These are phyloP conservation scores for Diorhabda sublineata DNA, from an alignment of 1,140 invertebrate genomes.

Conservation along the genomic window DNA sequence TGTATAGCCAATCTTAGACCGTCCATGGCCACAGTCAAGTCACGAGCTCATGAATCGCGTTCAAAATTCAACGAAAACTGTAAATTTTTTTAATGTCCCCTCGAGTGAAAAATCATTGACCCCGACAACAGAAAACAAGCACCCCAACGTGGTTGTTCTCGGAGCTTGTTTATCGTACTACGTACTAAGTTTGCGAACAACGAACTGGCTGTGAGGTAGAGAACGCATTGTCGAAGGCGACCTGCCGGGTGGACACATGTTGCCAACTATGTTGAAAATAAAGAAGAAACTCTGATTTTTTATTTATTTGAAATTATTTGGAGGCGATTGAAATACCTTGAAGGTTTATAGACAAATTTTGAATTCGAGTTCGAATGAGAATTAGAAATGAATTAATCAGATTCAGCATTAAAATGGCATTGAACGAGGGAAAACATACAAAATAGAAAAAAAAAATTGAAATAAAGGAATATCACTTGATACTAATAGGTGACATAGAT, in stretches of 20 bases:
- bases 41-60: not conserved
- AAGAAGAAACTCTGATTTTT: too few relatives aligned
- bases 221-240: not conserved
- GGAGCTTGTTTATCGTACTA: not conserved
- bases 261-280: not conserved
- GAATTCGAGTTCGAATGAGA: too few relatives aligned
- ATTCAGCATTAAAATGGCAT: too few relatives aligned
- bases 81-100: not conserved
- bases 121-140: not conserved
- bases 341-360: too few relatives aligned
- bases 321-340: too few relatives aligned
- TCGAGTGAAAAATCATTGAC: not conserved
- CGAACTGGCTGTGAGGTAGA: not conserved
- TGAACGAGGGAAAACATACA: too few relatives aligned
- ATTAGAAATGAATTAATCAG: too few relatives aligned
- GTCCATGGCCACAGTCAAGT: constrained; percentile 1
- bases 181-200: not conserved
- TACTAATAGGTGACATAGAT: too few relatives aligned
- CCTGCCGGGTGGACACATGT: not conserved
- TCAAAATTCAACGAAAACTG: not conserved
- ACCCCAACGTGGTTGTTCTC: not conserved
- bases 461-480: too few relatives aligned
- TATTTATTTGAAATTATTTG: too few relatives aligned
- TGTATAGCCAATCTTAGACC: not conserved
- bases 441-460: too few relatives aligned